Conservation (phyloP, 2,113 vertebrate genomes). For the Periophthalmus modestus region DNA sequence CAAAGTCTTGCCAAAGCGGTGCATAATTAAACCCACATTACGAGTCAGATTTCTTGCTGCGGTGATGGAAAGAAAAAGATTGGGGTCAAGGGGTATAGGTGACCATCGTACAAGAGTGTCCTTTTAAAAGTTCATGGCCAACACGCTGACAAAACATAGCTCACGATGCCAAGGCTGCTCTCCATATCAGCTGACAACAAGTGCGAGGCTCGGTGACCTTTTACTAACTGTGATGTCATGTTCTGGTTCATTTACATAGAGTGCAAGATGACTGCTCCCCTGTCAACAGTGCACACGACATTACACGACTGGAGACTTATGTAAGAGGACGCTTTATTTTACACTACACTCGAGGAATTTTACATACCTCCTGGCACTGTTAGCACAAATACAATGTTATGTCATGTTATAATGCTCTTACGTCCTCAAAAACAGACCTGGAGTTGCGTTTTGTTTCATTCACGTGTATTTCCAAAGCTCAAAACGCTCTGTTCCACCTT, state of each 20-base stretch:
- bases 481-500: no score
- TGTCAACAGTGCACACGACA: conserved; percentile 9
- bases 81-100: background rate
- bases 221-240: conserved; percentile 53
- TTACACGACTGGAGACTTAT: background rate
- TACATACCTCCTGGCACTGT: background rate
- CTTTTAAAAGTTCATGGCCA: conserved; percentile 25
- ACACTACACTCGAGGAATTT: background rate
- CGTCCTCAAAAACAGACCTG: no score
- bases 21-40: background rate
- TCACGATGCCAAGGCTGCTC: conserved; percentile 36
- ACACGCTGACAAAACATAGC: conserved; percentile 30
- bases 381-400: no score
- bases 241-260: conserved; percentile 38
- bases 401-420: no score
- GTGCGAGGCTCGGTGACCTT: conserved; percentile 58
- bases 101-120: conserved; percentile 20
- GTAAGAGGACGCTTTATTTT: background rate
- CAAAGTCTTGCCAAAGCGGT: background rate
- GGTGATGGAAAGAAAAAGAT: background rate
- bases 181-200: conserved; percentile 51
- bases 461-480: no score
- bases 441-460: no score
- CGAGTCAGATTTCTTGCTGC: background rate
- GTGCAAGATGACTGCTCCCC: conserved; percentile 5